Evolutionary conservation across 2,113 vertebrate genomes (phyloP).

Genomic region (Perccottus glenii): DNA sequence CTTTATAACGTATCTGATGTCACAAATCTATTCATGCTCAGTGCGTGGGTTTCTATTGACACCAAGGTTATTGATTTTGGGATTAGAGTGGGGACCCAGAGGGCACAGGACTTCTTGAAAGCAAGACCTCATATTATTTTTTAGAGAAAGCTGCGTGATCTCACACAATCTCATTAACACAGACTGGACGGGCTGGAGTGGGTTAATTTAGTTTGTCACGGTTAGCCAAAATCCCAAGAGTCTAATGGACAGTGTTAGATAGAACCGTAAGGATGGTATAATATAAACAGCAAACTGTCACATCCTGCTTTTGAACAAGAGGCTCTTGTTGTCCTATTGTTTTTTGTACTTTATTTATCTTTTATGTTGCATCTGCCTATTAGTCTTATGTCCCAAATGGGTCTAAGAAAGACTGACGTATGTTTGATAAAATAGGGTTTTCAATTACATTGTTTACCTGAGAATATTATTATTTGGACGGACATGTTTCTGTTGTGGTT

Average conservation of each 20-base stretch:
- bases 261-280: not conserved
- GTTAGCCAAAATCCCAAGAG: conserved; percentile 21
- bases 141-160: conserved; percentile 21
- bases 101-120: conserved; percentile 17
- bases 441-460: not conserved
- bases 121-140: conserved; percentile 25
- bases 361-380: conserved; percentile 19
- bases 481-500: not conserved
- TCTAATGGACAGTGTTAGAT: conserved; percentile 6
- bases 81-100: conserved; percentile 37
- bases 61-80: conserved; percentile 51
- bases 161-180: conserved; percentile 33
- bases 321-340: too few species aligned
- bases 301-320: too few species aligned
- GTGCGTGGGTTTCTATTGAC: conserved; percentile 23
- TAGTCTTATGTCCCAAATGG: not conserved
- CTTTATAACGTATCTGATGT: conserved; percentile 37
- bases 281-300: not conserved
- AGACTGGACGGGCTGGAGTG: conserved; percentile 18
- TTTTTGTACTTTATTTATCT: not conserved
- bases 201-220: conserved; percentile 34
- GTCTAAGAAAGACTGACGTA: not conserved
- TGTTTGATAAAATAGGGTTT: conserved; percentile 5
- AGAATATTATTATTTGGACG: not conserved
- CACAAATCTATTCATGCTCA: conserved; percentile 38